Evolutionary conservation across 2,113 vertebrate genomes (phyloP).

Genomic region (Physeter macrocephalus): DNA sequence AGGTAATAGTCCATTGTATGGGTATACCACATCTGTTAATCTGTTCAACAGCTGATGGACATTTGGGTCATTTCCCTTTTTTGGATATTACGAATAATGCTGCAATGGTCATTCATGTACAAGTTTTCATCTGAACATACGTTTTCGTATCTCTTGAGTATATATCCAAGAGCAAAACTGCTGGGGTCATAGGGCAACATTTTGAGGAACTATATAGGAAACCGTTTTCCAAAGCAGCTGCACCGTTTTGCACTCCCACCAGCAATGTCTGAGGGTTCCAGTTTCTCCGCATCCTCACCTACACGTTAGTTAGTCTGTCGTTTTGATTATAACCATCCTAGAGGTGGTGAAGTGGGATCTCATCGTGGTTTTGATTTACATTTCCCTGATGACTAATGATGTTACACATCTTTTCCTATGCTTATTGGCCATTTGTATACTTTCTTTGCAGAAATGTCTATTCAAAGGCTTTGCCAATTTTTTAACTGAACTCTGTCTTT

Average conservation of each 20-base stretch:
- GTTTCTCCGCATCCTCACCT: not conserved
- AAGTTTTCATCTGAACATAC: not conserved
- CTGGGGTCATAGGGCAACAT: not conserved
- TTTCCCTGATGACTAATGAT: not conserved
- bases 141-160: not conserved
- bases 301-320: not conserved
- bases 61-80: not conserved
- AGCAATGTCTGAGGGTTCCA: not conserved
- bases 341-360: not conserved
- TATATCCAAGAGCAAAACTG: not conserved
- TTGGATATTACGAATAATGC: not conserved
- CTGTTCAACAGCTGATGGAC: not conserved
- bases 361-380: not conserved
- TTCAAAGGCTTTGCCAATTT: not conserved
- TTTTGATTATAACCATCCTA: not conserved
- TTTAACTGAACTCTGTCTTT: not conserved
- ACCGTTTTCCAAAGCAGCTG: not conserved
- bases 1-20: not conserved
- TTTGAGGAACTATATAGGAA: not conserved
- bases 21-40: not conserved
- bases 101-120: not conserved
- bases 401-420: not conserved
- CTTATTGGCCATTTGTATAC: not conserved
- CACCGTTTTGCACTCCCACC: not conserved
- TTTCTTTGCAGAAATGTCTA: not conserved